These are phyloP conservation scores for Seriola quinqueradiata DNA, from an alignment of 2,113 vertebrate genomes.

Conservation along the genomic window DNA sequence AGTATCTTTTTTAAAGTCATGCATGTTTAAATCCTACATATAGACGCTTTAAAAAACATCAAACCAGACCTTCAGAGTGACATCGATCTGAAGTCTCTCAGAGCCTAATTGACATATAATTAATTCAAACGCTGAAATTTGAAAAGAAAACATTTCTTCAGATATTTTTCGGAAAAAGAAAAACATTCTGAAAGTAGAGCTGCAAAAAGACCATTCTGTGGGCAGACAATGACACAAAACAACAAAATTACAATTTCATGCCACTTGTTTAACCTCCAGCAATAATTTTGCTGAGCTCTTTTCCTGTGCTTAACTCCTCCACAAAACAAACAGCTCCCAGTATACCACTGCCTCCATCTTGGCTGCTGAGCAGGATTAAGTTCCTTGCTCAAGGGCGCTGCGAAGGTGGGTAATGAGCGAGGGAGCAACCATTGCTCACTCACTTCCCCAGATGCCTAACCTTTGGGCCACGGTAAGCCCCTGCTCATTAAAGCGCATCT, in stretches of 20 bases:
- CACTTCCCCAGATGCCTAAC: slow-evolving; percentile 37
- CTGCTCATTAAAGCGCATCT: slow-evolving; percentile 44
- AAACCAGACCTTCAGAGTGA: neutral
- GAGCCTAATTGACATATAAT: neutral
- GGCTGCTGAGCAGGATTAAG: slow-evolving; percentile 26
- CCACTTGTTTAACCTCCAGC: slow-evolving; percentile 1
- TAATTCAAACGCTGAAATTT: neutral
- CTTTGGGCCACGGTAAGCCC: slow-evolving; percentile 31
- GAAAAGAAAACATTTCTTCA: too few species aligned
- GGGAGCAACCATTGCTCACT: slow-evolving; percentile 23
- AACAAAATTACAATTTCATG: neutral
- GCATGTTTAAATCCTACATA: neutral
- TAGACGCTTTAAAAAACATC: neutral
- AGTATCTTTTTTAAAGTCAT: too few species aligned
- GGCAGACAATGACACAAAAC: neutral
- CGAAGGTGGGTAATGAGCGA: slow-evolving; percentile 38
- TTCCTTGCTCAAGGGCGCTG: slow-evolving; percentile 45
- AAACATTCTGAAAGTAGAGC: neutral
- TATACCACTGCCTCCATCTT: slow-evolving; percentile 6
- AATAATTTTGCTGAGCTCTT: neutral
- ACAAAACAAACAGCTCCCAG: slow-evolving; percentile 5
- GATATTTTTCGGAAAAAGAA: too few species aligned
- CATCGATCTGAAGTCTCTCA: neutral
- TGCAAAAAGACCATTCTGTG: neutral
- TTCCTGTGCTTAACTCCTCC: neutral